Evolutionary conservation across 2,113 vertebrate genomes (phyloP).

Genomic region (Cervus canadensis): DNA sequence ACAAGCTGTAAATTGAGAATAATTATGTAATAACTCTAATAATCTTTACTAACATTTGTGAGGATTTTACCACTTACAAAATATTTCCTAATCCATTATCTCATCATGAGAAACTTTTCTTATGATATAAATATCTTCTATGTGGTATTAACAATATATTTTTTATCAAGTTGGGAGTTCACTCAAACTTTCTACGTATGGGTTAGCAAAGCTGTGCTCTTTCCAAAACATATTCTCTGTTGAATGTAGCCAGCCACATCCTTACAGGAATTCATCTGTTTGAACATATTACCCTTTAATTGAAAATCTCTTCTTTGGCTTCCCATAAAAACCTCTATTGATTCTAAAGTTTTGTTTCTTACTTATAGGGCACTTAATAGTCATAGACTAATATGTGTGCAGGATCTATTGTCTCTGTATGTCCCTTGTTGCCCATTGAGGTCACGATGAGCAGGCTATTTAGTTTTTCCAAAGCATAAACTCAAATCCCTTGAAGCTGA

Average conservation of each 20-base stretch:
- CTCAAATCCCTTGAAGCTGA: constrained; percentile 42
- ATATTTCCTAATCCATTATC: not conserved
- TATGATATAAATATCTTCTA: not conserved
- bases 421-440: constrained; percentile 24
- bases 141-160: not conserved
- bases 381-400: not conserved
- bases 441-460: constrained; percentile 37
- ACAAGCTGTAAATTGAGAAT: constrained; percentile 6
- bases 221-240: constrained; percentile 3
- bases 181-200: not conserved
- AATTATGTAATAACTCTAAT: not conserved
- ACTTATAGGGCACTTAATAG: constrained; percentile 40
- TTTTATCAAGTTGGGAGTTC: not conserved
- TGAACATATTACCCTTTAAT: constrained; percentile 45
- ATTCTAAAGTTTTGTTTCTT: constrained; percentile 63
- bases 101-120: not conserved
- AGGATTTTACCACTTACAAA: not conserved
- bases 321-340: constrained; percentile 52
- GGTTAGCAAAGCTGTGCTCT: not conserved
- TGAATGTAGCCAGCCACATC: not conserved
- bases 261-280: constrained; percentile 47
- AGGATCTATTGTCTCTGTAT: constrained; percentile 20
- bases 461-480: constrained; percentile 37
- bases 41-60: not conserved
- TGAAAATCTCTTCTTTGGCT: constrained; percentile 46